phyloP scores from a whole-genome alignment of 2,113 vertebrate genomes.

The Gambusia affinis region DNA sequence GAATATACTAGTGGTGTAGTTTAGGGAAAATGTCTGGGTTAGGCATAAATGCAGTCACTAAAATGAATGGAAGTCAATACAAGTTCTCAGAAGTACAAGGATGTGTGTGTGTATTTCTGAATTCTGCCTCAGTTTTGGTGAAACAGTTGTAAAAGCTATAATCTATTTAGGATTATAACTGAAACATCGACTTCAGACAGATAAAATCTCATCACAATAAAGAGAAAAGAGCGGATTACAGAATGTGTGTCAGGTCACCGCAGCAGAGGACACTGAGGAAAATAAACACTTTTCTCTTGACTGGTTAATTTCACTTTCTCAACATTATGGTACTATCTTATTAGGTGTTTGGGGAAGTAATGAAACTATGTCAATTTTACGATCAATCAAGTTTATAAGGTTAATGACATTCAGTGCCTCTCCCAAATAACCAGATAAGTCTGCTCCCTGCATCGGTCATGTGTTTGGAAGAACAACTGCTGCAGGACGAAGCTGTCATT shows the following conservation, averaged over 20 bases:
- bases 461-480: background rate
- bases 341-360: slow-evolving; percentile 5
- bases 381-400: background rate
- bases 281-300: slow-evolving; percentile 1
- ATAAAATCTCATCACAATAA: slow-evolving; percentile 43
- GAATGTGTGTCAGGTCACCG: slow-evolving; percentile 20
- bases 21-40: too few relatives aligned
- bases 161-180: slow-evolving; percentile 61
- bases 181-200: slow-evolving; percentile 20
- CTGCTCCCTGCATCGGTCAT: background rate
- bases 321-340: background rate
- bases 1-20: too few relatives aligned
- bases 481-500: too few relatives aligned
- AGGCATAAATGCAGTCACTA: too few relatives aligned
- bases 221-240: slow-evolving; percentile 42
- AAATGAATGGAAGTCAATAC: too few relatives aligned
- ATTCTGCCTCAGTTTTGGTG: background rate
- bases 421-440: background rate
- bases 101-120: background rate
- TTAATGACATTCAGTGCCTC: slow-evolving; percentile 6
- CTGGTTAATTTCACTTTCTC: background rate
- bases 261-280: background rate
- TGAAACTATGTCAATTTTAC: slow-evolving; percentile 19
- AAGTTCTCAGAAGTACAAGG: slow-evolving; percentile 8
- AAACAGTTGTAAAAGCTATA: slow-evolving; percentile 54